Base-by-base conservation (phyloP, 2,888 invertebrate species). In the Chouioia cunea region DNA sequence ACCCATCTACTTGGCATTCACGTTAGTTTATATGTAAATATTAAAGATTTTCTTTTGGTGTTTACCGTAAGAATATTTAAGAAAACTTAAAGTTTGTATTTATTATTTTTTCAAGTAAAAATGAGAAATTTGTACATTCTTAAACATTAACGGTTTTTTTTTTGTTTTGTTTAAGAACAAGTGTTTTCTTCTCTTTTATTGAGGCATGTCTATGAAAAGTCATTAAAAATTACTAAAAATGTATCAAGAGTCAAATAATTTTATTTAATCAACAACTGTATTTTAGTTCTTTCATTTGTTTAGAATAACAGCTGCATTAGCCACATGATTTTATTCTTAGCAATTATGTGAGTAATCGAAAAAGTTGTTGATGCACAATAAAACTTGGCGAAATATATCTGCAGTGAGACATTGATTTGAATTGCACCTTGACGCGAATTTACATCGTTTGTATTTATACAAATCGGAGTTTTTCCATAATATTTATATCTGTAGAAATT, bases 401-500 rank as follows among this genome's bases (percentile, higher is more conserved):
- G 65, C 63, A 65, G 56, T 69, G 65, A 71, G 63, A 71, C 53
- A 63, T 58, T 65, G 52, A 68, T 71, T 70, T 56, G 53, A 71
- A 71, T 74, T 71, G 73, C 71, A 74, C 69, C 65, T 58, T 66
- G 65, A 59, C 50, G 68, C 63, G 65, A 53, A 36, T 36, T 36
- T 36, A 36, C 36, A 65, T 63, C 65, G 54, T 66, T 59, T 66
- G 67, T 71, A 65, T 73, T 70, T 68, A 68, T 74, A 71, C 52
- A 71, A 74, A 74, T 73, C 58, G 65, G 59, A 57, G n/a, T 69
- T 62, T 60, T 23, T 70, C 59, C 46, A 56, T 65, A 47, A 46
- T 57, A 69, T 72, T 65, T 69, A 43, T 73, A 70, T 14, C 65
- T 64, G 68, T 65, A 73, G 67, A 67, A 70, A 68, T 60, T 20